Conservation (phyloP, 2,888 invertebrate species). For the Liodrosophila aerea region DNA sequence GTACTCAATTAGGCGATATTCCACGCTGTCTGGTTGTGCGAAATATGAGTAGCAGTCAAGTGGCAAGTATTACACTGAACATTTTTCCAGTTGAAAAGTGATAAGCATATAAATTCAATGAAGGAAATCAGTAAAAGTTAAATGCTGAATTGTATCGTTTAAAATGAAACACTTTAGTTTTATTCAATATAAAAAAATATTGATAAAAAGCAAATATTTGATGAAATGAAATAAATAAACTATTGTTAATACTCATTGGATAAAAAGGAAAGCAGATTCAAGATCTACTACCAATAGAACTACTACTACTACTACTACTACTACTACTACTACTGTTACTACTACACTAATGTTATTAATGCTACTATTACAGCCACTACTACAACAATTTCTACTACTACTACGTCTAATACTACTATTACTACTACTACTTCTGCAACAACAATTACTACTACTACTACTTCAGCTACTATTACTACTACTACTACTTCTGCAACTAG, state of each 20-base stretch:
- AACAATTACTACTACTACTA: not conserved
- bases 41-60: not conserved
- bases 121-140: no score
- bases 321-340: not conserved
- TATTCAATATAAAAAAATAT: no score
- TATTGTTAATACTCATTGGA: no score
- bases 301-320: no score
- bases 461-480: not conserved
- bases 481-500: not conserved
- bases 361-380: not conserved
- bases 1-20: conserved; percentile 65
- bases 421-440: conserved; percentile 2
- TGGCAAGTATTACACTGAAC: not conserved
- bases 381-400: not conserved
- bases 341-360: conserved; percentile 4
- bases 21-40: conserved; percentile 18
- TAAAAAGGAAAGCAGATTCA: no score
- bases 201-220: no score
- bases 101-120: no score
- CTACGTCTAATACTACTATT: not conserved
- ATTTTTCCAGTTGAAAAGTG: no score
- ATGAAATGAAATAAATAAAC: no score
- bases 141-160: no score
- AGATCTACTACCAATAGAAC: no score
- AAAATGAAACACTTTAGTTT: no score